These are phyloP conservation scores for Conistra vaccinii DNA, from an alignment of 2,888 invertebrate species.

Conservation along the genomic window DNA sequence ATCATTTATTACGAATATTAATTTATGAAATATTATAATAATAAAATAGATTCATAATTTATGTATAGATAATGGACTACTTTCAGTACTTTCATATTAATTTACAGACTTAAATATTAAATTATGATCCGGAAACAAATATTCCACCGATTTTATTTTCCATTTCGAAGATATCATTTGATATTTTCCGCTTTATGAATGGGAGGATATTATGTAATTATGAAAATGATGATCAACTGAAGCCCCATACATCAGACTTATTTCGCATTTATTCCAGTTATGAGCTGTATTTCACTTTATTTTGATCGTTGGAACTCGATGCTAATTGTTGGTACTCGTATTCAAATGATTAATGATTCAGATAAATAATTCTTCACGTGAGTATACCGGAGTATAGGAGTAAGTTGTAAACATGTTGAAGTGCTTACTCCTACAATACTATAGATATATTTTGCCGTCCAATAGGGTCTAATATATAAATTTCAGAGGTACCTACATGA, in stretches of 20 bases:
- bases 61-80: not conserved
- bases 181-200: conserved; percentile 7
- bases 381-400: too few species aligned
- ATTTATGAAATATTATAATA: too few species aligned
- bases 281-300: not conserved
- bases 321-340: not conserved
- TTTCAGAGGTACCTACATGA: too few species aligned
- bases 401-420: not conserved
- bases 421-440: not conserved
- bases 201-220: conserved; percentile 6
- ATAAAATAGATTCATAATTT: too few species aligned
- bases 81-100: not conserved
- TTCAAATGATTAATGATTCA: not conserved
- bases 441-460: not conserved
- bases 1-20: too few species aligned
- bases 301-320: not conserved
- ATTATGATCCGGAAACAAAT: not conserved
- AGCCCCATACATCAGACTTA: not conserved
- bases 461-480: too few species aligned
- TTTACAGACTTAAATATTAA: not conserved
- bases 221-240: conserved; percentile 11
- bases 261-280: conserved; percentile 2
- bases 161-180: not conserved
- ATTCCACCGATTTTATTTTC: not conserved
- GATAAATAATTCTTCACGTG: not conserved